Percentiles rank a stretch among this genome's conserved stretches.
Conservation (phyloP, 2,888 invertebrate genomes). For the Conistra vaccinii region DNA sequence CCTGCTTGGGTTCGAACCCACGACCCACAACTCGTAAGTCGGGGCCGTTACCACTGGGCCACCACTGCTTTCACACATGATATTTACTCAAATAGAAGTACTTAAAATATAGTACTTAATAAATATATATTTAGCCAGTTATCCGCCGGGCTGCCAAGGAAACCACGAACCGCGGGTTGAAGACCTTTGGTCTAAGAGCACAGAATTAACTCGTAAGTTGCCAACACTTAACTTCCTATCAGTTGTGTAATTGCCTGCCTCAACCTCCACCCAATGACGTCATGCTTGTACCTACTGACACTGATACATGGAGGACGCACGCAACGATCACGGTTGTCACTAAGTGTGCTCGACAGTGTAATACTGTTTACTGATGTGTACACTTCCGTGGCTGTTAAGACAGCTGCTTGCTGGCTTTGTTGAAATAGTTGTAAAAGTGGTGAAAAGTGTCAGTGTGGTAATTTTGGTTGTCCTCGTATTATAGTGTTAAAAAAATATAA, state of each 20-base stretch:
- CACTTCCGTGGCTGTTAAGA: conserved; percentile 20
- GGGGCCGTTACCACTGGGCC: too few species aligned
- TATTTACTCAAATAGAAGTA: too few species aligned
- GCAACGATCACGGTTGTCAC: conserved; percentile 27
- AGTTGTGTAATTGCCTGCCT: conserved; percentile 1
- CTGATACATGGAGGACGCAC: conserved; percentile 31
- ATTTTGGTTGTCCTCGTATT: neutral
- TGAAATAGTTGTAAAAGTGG: neutral
- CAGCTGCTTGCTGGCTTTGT: neutral
- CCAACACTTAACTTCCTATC: conserved; percentile 21
- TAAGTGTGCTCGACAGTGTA: conserved; percentile 30
- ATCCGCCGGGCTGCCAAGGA: too few species aligned
- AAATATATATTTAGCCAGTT: too few species aligned
- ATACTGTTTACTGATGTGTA: conserved; percentile 18
- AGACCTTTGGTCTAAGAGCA: too few species aligned
- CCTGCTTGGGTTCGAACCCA: too few species aligned
- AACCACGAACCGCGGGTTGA: too few species aligned
- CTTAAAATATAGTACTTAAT: too few species aligned
- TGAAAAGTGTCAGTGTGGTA: neutral
- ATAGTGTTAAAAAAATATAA: too few species aligned
- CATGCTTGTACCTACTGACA: conserved; percentile 22
- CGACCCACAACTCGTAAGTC: too few species aligned
- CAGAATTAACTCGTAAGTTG: neutral
- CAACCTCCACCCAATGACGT: conserved; percentile 27
- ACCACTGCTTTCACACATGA: too few species aligned